Percentiles rank a stretch among this genome's conserved stretches.
phyloP scores from a whole-genome alignment of 1,140 invertebrate species.

The Argopecten irradians region DNA sequence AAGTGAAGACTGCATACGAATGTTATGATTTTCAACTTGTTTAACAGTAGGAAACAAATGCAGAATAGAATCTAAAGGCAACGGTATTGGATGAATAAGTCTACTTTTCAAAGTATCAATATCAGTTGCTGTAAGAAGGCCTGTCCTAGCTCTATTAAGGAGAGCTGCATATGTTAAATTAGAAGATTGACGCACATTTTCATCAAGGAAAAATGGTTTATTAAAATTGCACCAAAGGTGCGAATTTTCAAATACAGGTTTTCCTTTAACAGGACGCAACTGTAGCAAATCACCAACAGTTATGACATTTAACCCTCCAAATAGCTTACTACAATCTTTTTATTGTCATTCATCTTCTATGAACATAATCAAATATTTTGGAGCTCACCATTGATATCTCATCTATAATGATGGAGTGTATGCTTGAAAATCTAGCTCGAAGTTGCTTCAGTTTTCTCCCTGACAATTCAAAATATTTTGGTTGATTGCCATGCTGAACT shows the following conservation, averaged over 20 bases:
- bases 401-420: slow-evolving; percentile 54
- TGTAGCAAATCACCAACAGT: slow-evolving; percentile 36
- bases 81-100: not conserved
- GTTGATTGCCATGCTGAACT: slow-evolving; percentile 45
- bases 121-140: not conserved
- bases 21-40: no score
- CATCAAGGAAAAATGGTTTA: not conserved
- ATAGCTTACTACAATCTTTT: slow-evolving; percentile 42
- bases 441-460: slow-evolving; percentile 31
- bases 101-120: not conserved
- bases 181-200: slow-evolving; percentile 28
- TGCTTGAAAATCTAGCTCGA: not conserved
- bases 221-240: slow-evolving; percentile 28
- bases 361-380: slow-evolving; percentile 44
- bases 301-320: slow-evolving; percentile 52
- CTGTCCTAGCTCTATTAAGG: not conserved
- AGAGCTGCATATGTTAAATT: not conserved
- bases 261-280: not conserved
- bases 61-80: not conserved
- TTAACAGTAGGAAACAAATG: slow-evolving; percentile 25
- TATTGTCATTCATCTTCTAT: slow-evolving; percentile 38
- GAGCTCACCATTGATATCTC: slow-evolving; percentile 54
- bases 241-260: slow-evolving; percentile 8
- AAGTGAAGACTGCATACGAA: no score
- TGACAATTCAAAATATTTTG: slow-evolving; percentile 38